Evolutionary conservation across 2,888 invertebrate species (phyloP), one percentile per base, ranked within the genome.

Genomic region (Dasypogon diadema): DNA sequence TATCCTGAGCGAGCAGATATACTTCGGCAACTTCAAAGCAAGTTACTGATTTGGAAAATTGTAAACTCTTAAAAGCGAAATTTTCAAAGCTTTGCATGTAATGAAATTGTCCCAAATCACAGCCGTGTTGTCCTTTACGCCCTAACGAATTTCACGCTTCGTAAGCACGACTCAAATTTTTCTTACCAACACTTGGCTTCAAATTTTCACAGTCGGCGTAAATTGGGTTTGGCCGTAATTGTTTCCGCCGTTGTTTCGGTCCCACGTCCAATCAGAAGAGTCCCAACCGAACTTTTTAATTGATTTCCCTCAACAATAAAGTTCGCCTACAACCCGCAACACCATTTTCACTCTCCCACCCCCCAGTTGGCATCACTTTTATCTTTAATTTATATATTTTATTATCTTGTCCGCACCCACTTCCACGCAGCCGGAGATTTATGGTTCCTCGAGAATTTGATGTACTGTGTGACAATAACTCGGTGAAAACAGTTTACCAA

Each of bases 31-130:
- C 72, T 72, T 72, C 72, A 72, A 72, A 72, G 72, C 18, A 30
- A 72, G 6, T 34, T 72, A 54, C 21, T 72, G 72, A 72, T 72
- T 55, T 72, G 72, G 72, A 72, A 72, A 72, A 55, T 55, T 72
- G 51, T 51, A 68, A 51, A 68, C 68, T 68, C 68, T 68, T 68
- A 51, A 48, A 68, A 68, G 51, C 51, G 6, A 51, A 51, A 51
- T 56, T 56, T 26, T 8, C 8, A 56, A 56, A 51, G 26, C 26
- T 68, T 51, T 68, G 54, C 34, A 55, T 72, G 55, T 72, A 72
- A 72, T 72, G 55, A 72, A 55, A 72, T 55, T 72, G 72, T 54
- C 54, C 72, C 54, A 72, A 72, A 55, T 72, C 72, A 54, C 30
- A 55, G 55, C 14, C n/a, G 55, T 55, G 55, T 72, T 72, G 54